These are phyloP conservation scores for cat (Felis catus) DNA, from an alignment of 2,113 vertebrate species.

Conservation along the genomic window DNA sequence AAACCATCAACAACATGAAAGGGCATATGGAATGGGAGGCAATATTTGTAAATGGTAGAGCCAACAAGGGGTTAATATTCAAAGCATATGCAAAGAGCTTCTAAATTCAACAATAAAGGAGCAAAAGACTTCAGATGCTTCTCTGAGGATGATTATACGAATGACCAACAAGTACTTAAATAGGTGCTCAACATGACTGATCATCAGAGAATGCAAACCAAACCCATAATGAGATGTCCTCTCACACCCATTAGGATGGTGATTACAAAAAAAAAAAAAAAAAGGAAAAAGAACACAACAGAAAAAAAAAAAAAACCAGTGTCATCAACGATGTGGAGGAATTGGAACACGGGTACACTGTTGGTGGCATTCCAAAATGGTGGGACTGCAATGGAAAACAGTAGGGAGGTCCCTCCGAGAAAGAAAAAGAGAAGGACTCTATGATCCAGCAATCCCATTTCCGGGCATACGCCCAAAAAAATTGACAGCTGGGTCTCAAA, in stretches of 20 bases:
- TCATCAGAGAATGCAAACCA: background rate
- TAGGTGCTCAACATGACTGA: background rate
- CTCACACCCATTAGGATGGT: background rate
- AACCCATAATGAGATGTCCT: background rate
- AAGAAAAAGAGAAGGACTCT: background rate
- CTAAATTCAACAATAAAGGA: background rate
- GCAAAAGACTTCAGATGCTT: background rate
- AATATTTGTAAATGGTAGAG: background rate
- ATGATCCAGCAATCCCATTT: background rate
- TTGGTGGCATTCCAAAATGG: background rate
- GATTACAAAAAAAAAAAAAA: background rate
- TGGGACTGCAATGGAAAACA: background rate
- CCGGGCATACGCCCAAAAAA: background rate
- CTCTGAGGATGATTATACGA: background rate
- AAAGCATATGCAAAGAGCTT: background rate
- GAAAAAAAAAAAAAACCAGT: background rate
- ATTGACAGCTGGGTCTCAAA: background rate
- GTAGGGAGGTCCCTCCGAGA: background rate
- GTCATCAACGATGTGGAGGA: background rate
- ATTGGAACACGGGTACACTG: fast-evolving
- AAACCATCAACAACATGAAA: background rate
- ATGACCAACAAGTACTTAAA: background rate
- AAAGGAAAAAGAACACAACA: background rate
- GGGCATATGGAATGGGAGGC: background rate
- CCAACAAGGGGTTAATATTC: background rate